Evolutionary conservation across 2,113 vertebrate genomes (phyloP), one percentile per base, ranked within the genome.

Genomic region (Empidonax alnorum): DNA sequence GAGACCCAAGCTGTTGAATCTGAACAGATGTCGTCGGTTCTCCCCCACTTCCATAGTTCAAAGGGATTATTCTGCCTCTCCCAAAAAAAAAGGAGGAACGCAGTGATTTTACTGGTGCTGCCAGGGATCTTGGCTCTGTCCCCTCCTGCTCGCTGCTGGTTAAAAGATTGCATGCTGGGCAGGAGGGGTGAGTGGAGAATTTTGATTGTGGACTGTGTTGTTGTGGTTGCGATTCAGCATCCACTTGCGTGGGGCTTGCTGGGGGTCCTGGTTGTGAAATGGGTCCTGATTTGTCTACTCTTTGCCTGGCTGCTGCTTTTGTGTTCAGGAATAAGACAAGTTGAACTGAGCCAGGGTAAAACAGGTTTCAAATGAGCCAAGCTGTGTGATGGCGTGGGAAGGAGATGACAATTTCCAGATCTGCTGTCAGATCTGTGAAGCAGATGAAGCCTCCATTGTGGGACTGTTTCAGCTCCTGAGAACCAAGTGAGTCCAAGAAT

Each of bases 51-150:
- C 81, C 94, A 87, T 93, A 91, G 79, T 92, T 92, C 73, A 84
- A 82, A 96, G 96, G 92, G 94, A 88, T 97, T 95, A 49, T 89
- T 65, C 90, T 96, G 96, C 94, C 69, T 81, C 59, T 91, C 94
- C 39, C 37, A 77, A 75, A 93, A 81, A 85, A 90, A 81, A 85
- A 90, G 63, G 87, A 94, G 94, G 31, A 59, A 9, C 18, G 19
- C 49, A n/a, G 39, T n/a, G 80, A 47, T 94, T 96, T 95, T 79
- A 47, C 44, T 50, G 13, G 87, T 18, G 27, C 27, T 86, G 90
- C 63, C 92, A 92, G 92, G 56, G 91, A 50, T 94, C 85, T 94
- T 67, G 0, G 84, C 89, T 95, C 72, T 77, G 47, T 91, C 79
- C 37, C 33, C 72, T 96, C 41, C 52, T 76, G 89, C 94, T 95